Percentiles rank a stretch among this genome's conserved stretches.
phyloP scores from a whole-genome alignment of 2,113 vertebrate species.

The Pagrus major region DNA sequence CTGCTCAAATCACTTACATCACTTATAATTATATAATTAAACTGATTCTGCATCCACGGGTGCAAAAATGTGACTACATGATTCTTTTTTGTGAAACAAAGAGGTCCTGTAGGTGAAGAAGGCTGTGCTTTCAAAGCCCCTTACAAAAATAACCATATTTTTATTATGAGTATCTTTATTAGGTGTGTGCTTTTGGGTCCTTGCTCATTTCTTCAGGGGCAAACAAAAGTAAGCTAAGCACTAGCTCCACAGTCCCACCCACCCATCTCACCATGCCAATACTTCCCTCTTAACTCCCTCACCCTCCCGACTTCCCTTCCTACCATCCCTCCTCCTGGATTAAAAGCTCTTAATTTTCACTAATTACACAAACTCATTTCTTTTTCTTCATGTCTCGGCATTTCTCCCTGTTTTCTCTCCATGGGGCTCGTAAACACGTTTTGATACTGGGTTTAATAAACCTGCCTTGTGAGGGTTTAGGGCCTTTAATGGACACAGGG shows the following conservation, averaged over 20 bases:
- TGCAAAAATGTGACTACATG: conserved; percentile 37
- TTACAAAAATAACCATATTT: conserved; percentile 76
- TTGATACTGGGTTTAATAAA: conserved; percentile 84
- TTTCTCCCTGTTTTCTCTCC: conserved; percentile 78
- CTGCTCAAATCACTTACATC: neutral
- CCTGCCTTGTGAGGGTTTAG: conserved; percentile 80
- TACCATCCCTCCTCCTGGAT: conserved; percentile 78
- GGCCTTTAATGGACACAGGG: conserved; percentile 84
- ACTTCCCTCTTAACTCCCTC: conserved; percentile 54
- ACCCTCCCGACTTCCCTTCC: conserved; percentile 35
- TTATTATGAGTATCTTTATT: conserved; percentile 84
- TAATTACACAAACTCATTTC: conserved; percentile 87
- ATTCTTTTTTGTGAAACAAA: conserved; percentile 38
- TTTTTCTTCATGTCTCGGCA: conserved; percentile 83
- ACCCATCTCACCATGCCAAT: conserved; percentile 69
- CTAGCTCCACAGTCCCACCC: conserved; percentile 70
- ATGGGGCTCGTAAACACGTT: conserved; percentile 82
- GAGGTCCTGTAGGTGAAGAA: conserved; percentile 48
- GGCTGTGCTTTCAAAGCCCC: conserved; percentile 59
- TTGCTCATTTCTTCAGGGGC: conserved; percentile 79
- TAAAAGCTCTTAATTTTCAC: conserved; percentile 85
- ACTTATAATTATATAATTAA: conserved; percentile 19
- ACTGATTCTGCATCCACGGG: neutral
- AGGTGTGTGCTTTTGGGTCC: conserved; percentile 84
- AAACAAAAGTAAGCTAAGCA: conserved; percentile 79